A percentile compares a stretch with the other conserved stretches of the same genome.
Evolutionary conservation across 2,888 invertebrate species (phyloP).

Genomic region (Habroteleia sp.): DNA sequence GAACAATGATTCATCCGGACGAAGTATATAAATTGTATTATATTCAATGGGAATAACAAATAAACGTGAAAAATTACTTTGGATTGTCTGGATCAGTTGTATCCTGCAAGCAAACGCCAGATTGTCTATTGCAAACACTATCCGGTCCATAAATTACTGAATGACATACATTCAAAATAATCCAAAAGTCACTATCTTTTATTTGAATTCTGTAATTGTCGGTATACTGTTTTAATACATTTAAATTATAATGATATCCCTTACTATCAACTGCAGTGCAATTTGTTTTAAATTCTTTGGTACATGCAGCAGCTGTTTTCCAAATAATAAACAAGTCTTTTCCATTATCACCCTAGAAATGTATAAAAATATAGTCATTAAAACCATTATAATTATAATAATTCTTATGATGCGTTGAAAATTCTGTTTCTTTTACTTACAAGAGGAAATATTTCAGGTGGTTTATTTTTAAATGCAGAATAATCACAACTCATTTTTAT

Average conservation of each 20-base stretch:
- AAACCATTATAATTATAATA: neutral
- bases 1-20: too few species aligned
- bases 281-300: slow-evolving; percentile 46
- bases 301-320: slow-evolving; percentile 72
- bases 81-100: slow-evolving; percentile 17
- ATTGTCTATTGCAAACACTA: slow-evolving; percentile 34
- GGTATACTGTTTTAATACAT: slow-evolving; percentile 67
- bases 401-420: neutral
- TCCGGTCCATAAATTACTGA: slow-evolving; percentile 69
- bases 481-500: slow-evolving; percentile 74
- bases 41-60: too few species aligned
- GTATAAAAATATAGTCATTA: neutral
- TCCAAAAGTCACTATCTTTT: slow-evolving; percentile 43
- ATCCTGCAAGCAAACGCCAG: slow-evolving; percentile 54
- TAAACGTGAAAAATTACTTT: slow-evolving; percentile 23
- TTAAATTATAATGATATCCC: slow-evolving; percentile 71
- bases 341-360: slow-evolving; percentile 28
- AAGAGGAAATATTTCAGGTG: slow-evolving; percentile 66
- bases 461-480: slow-evolving; percentile 52
- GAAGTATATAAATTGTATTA: too few species aligned
- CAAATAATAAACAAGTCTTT: slow-evolving; percentile 69
- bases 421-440: slow-evolving; percentile 58
- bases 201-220: slow-evolving; percentile 72
- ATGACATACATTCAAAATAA: slow-evolving; percentile 76
- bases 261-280: slow-evolving; percentile 67